Percentiles rank a stretch among this genome's conserved stretches.
Conservation (phyloP, 2,797 vertebrate genomes). For the Girardinus metallicus region DNA sequence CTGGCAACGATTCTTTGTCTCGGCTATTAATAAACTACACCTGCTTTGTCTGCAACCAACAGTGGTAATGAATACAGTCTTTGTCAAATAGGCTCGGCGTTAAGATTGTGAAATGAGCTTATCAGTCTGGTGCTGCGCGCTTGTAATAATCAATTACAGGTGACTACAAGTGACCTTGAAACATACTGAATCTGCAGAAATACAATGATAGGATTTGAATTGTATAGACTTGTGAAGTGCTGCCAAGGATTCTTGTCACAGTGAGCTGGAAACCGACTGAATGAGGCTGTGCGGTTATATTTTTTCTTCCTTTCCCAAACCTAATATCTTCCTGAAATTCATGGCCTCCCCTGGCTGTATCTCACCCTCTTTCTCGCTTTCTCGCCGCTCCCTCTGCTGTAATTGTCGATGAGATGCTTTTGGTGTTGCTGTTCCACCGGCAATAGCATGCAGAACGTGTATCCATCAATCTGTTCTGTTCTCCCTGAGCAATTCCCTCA, state of each 20-base stretch:
- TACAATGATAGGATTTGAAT: conserved; percentile 76
- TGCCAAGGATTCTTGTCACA: conserved; percentile 58
- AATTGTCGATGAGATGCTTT: conserved; percentile 84
- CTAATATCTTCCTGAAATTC: conserved; percentile 76
- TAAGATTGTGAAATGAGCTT: conserved; percentile 71
- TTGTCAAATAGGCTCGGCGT: conserved; percentile 57
- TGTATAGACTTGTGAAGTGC: conserved; percentile 57
- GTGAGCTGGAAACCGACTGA: conserved; percentile 49
- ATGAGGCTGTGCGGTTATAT: conserved; percentile 56
- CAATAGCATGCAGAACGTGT: conserved; percentile 85
- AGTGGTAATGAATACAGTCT: conserved; percentile 54
- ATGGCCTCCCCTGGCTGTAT: conserved; percentile 68
- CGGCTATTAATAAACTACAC: conserved; percentile 49
- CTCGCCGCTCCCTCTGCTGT: conserved; percentile 70
- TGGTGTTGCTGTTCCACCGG: conserved; percentile 74
- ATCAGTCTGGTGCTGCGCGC: conserved; percentile 63
- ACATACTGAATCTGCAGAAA: conserved; percentile 70
- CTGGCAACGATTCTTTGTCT: conserved; percentile 21
- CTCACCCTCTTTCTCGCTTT: conserved; percentile 30
- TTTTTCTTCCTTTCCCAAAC: conserved; percentile 54
- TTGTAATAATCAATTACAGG: conserved; percentile 80
- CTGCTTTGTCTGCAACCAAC: conserved; percentile 51
- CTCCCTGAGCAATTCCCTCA: conserved; percentile 82
- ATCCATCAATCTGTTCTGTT: conserved; percentile 86
- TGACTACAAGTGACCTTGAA: conserved; percentile 76